Conservation (phyloP, 2,113 vertebrate species). For the Ammospiza caudacuta region DNA sequence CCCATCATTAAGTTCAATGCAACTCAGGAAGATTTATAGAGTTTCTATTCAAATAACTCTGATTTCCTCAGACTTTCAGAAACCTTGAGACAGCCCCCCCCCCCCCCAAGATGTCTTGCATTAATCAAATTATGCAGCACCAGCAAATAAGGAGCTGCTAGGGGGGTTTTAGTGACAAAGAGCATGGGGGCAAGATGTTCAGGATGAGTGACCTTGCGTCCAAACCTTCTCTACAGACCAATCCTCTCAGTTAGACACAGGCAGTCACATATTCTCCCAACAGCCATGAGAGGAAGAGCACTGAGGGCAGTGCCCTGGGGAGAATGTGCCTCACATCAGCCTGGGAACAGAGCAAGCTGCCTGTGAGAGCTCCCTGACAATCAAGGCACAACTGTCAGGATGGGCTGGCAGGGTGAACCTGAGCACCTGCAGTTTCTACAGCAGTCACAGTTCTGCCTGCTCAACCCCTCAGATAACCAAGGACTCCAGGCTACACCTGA, state of each 20-base stretch:
- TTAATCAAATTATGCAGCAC: not conserved
- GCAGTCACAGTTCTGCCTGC: not conserved
- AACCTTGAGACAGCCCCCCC: not conserved
- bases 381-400: not conserved
- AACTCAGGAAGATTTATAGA: not conserved
- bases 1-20: not conserved
- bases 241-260: not conserved
- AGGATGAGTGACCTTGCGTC: fast-evolving
- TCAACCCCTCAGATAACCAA: not conserved
- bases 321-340: not conserved
- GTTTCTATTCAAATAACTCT: not conserved
- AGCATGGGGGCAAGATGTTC: not conserved
- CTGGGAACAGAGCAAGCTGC: not conserved
- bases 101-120: no score
- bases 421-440: not conserved
- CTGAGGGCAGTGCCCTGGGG: not conserved
- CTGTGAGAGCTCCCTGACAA: not conserved
- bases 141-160: not conserved
- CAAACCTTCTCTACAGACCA: not conserved
- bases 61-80: not conserved
- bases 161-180: fast-evolving
- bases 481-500: not conserved
- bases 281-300: not conserved
- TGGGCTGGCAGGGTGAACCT: not conserved
- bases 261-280: fast-evolving